These are phyloP conservation scores for Meles meles DNA, from an alignment of 2,113 vertebrate genomes.

Conservation along the genomic window DNA sequence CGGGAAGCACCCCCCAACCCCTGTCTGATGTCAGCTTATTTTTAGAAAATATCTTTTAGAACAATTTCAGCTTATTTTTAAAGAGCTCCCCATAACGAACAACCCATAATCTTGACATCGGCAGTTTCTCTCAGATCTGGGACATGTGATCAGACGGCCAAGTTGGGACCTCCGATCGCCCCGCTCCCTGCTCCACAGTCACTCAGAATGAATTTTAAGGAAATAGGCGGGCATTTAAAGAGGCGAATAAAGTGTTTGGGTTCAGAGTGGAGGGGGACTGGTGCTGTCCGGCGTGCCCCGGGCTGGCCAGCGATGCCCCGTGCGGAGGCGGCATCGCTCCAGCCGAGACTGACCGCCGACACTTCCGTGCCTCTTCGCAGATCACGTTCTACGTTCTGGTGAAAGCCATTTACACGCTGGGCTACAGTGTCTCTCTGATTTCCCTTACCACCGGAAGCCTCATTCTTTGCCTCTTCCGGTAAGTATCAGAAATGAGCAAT, in stretches of 20 bases:
- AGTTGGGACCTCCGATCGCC: neutral
- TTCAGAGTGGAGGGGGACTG: neutral
- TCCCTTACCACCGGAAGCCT: slow-evolving; percentile 90
- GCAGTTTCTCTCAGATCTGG: no score
- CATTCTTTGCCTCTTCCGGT: slow-evolving; percentile 92
- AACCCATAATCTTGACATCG: no score
- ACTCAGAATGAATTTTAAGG: no score
- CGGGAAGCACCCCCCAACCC: neutral
- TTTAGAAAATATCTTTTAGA: no score
- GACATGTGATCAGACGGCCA: neutral
- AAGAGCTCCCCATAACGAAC: no score
- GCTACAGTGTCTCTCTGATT: slow-evolving; percentile 91
- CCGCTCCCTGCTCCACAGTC: neutral
- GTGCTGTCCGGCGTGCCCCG: accelerated
- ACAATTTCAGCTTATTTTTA: no score
- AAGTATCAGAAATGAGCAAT: slow-evolving; percentile 27
- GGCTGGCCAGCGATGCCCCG: accelerated
- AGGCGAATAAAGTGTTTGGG: neutral
- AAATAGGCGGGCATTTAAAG: neutral
- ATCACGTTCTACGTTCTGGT: slow-evolving; percentile 89
- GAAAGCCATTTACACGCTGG: slow-evolving; percentile 91
- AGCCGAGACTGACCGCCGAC: neutral
- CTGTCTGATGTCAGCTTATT: neutral
- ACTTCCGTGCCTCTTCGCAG: slow-evolving; percentile 71
- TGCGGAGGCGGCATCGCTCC: accelerated